Conservation (phyloP, 2,797 vertebrate species). For the Neosalanx taihuensis region DNA sequence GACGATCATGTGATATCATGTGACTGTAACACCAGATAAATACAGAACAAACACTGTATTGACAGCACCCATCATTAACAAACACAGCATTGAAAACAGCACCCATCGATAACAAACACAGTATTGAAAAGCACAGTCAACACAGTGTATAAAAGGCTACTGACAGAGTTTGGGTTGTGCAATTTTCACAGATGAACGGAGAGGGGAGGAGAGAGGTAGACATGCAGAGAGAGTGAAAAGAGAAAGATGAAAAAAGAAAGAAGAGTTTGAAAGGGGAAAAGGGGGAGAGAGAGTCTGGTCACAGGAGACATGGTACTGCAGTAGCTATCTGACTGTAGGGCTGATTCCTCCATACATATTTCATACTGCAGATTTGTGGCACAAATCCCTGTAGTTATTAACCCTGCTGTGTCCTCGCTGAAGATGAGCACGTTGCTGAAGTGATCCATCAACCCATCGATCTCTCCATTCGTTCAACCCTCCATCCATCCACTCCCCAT, state of each 20-base stretch:
- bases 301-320: slow-evolving; percentile 34
- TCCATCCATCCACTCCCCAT: background rate
- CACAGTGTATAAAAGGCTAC: no score
- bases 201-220: background rate
- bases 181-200: background rate
- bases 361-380: slow-evolving; percentile 52
- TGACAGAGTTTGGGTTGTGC: background rate
- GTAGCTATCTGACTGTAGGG: slow-evolving; percentile 37
- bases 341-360: slow-evolving; percentile 58
- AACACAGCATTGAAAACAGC: no score
- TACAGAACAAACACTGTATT: no score
- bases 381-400: slow-evolving; percentile 43
- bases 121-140: no score
- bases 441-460: background rate
- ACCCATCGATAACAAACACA: no score
- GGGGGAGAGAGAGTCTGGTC: slow-evolving; percentile 24
- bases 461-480: background rate
- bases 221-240: background rate
- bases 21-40: no score
- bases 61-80: no score
- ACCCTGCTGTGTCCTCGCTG: slow-evolving; percentile 34
- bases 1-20: no score
- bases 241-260: background rate
- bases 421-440: slow-evolving; percentile 17
- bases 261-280: no score